A percentile compares a stretch with the other conserved stretches of the same genome.
Conservation (phyloP, 2,113 vertebrate species). For the Callaeas wilsoni region DNA sequence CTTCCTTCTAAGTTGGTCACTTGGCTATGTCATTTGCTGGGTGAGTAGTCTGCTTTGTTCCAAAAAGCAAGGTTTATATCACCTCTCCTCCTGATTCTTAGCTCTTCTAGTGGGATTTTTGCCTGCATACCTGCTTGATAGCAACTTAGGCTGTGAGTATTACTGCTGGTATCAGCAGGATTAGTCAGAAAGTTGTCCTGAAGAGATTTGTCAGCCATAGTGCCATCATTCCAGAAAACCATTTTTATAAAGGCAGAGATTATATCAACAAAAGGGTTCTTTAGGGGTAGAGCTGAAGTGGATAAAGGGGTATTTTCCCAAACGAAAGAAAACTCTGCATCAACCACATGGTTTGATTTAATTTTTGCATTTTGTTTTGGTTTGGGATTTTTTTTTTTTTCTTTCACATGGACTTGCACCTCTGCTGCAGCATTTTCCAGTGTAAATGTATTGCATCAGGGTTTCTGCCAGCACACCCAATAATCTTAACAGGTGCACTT, state of each 20-base stretch:
- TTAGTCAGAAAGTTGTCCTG: background rate
- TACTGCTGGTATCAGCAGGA: background rate
- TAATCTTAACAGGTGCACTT: background rate
- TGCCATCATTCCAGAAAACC: background rate
- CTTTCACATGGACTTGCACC: background rate
- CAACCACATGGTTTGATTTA: background rate
- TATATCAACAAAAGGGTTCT: background rate
- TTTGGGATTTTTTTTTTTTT: fast-evolving
- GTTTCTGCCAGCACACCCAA: background rate
- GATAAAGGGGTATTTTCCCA: background rate
- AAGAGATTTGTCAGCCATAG: background rate
- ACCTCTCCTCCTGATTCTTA: background rate
- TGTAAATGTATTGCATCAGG: background rate
- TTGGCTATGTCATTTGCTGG: constrained; percentile 23
- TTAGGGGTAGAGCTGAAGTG: background rate
- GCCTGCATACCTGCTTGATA: background rate
- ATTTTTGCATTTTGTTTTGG: background rate
- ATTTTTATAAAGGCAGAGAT: background rate
- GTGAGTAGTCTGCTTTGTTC: background rate
- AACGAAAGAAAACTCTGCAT: background rate
- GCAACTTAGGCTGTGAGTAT: background rate
- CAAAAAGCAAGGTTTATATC: background rate
- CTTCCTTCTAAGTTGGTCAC: constrained; percentile 34
- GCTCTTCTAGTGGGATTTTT: background rate
- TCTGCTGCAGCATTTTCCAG: background rate